phyloP scores from a whole-genome alignment of 2,797 vertebrate species.

The Gobio occitaniae region DNA sequence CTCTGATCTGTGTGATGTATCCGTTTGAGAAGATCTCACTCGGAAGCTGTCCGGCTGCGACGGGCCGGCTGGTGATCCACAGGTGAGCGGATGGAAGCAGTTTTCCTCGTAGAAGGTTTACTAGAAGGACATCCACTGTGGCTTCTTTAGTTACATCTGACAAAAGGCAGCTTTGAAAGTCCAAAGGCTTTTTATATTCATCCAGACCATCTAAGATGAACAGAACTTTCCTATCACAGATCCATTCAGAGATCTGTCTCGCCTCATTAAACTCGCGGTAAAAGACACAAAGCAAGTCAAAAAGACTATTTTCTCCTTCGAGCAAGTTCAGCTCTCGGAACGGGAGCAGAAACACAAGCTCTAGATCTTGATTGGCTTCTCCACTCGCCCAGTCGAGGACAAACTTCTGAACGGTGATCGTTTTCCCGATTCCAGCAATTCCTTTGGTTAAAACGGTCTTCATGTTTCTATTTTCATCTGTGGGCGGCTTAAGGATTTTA shows the following conservation, averaged over 20 bases:
- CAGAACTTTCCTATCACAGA: conserved; percentile 19
- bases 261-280: neutral
- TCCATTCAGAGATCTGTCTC: neutral
- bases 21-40: neutral
- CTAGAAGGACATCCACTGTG: conserved; percentile 10
- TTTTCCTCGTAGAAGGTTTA: conserved; percentile 9
- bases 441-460: conserved; percentile 34
- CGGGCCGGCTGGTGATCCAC: conserved; percentile 37
- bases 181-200: conserved; percentile 9
- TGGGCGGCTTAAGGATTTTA: neutral
- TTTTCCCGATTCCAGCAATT: conserved; percentile 50
- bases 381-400: conserved; percentile 8
- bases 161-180: neutral
- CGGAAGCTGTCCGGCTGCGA: neutral
- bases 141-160: neutral
- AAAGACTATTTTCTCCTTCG: neutral
- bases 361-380: neutral
- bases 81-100: conserved; percentile 5
- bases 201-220: conserved; percentile 46
- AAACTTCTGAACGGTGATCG: conserved; percentile 21
- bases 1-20: conserved; percentile 30
- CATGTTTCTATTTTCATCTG: neutral
- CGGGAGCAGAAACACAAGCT: conserved; percentile 36
- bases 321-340: conserved; percentile 36
- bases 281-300: conserved; percentile 8